phyloP scores from a whole-genome alignment of 1,140 invertebrate species.

The Drosophila novamexicana region DNA sequence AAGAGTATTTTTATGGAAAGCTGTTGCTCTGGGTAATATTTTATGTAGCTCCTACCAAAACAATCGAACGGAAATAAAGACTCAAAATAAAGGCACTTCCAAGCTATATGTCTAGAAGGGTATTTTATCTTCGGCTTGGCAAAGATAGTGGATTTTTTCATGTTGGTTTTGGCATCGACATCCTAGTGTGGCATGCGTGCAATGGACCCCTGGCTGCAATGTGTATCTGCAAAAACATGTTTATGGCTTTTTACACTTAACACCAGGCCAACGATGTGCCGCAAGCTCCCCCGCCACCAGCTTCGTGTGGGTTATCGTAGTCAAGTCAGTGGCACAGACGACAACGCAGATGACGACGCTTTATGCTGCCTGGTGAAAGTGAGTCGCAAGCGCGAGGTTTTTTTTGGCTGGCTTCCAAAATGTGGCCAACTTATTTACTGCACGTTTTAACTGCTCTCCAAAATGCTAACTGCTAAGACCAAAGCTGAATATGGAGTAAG shows the following conservation, averaged over 20 bases:
- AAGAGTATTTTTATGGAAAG: too few species aligned
- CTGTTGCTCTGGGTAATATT: too few species aligned
- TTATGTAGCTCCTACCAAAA: too few species aligned
- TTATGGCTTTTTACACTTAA: constrained; percentile 38
- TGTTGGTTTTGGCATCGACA: constrained; percentile 33
- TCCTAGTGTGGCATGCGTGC: constrained; percentile 43
- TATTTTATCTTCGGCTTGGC: too few species aligned
- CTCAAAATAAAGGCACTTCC: too few species aligned
- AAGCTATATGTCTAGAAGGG: too few species aligned
- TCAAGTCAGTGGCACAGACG: constrained; percentile 19
- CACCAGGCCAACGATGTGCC: constrained; percentile 13
- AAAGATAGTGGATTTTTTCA: background rate
- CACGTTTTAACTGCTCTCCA: background rate
- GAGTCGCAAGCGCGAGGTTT: background rate
- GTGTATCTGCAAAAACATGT: constrained; percentile 37
- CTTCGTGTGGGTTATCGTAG: constrained; percentile 19
- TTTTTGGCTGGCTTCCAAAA: background rate
- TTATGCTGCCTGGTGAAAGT: constrained; percentile 29
- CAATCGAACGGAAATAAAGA: too few species aligned
- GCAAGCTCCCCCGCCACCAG: background rate
- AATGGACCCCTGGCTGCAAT: constrained; percentile 19
- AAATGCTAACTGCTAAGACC: background rate
- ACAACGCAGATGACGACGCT: constrained; percentile 1
- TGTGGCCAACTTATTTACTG: constrained; percentile 14
- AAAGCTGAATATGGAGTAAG: background rate